phyloP scores from a whole-genome alignment of 2,797 vertebrate species.

The Diplodus puntazzo region DNA sequence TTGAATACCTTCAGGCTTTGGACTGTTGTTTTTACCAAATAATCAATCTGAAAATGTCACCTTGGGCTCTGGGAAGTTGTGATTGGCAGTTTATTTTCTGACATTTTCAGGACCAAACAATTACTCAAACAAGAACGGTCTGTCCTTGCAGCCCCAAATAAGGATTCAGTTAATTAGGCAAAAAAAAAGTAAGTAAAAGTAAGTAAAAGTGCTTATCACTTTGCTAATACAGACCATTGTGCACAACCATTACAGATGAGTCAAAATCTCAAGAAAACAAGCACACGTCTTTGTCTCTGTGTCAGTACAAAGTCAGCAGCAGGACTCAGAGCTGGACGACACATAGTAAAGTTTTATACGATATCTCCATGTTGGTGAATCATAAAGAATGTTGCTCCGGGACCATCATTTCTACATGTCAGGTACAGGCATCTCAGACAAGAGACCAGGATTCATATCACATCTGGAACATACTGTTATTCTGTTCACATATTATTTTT shows the following conservation, averaged over 20 bases:
- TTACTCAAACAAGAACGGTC: not conserved
- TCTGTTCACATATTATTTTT: too few relatives aligned
- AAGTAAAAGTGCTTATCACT: not conserved
- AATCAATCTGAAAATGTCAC: conserved; percentile 15
- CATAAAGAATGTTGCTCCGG: too few relatives aligned
- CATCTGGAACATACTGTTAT: too few relatives aligned
- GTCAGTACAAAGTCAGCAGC: conserved; percentile 1
- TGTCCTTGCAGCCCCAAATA: not conserved
- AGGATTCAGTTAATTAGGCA: not conserved
- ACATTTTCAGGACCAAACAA: conserved; percentile 13
- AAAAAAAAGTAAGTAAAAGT: not conserved
- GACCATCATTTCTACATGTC: too few relatives aligned
- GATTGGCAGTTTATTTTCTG: not conserved
- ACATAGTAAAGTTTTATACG: too few relatives aligned
- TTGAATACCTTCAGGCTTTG: not conserved
- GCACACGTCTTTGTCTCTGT: not conserved
- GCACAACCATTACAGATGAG: conserved; percentile 1
- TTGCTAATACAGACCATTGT: not conserved
- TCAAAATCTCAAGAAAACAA: conserved; percentile 22
- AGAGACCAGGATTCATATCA: too few relatives aligned
- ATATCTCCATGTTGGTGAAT: too few relatives aligned
- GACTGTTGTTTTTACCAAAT: not conserved
- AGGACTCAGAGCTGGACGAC: not conserved
- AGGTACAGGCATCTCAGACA: too few relatives aligned
- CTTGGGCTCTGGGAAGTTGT: not conserved